Evolutionary conservation across 2,888 invertebrate genomes (phyloP).

Genomic region (Tolmerus cingulatus): DNA sequence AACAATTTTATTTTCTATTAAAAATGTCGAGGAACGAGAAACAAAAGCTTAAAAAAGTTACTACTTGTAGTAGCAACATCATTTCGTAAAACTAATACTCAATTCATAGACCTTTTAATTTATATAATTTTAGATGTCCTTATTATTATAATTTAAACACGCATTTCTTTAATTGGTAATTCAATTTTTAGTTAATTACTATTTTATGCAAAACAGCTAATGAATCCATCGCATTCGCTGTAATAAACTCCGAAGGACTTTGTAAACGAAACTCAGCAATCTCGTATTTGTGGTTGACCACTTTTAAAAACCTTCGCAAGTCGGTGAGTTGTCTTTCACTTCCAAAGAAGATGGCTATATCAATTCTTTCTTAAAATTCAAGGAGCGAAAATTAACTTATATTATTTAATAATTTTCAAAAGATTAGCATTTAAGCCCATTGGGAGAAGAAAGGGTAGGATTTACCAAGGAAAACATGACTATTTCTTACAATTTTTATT

Average conservation of each 20-base stretch:
- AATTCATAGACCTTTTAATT: background rate
- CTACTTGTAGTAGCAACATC: background rate
- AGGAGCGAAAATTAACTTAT: background rate
- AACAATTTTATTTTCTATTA: no score
- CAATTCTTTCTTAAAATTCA: background rate
- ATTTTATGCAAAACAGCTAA: background rate
- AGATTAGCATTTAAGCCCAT: background rate
- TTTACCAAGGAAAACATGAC: constrained; percentile 48
- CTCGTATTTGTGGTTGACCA: background rate
- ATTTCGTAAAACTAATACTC: background rate
- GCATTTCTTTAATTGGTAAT: background rate
- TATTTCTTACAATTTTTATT: constrained; percentile 49
- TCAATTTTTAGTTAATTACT: background rate
- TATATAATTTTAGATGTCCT: background rate
- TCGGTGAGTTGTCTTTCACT: background rate
- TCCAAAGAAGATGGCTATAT: background rate
- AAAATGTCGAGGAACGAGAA: background rate
- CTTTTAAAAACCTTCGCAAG: background rate
- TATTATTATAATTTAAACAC: background rate
- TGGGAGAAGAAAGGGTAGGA: background rate
- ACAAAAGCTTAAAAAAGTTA: background rate
- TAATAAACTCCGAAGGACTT: background rate
- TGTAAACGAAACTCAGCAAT: background rate
- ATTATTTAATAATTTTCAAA: background rate
- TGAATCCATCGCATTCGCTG: background rate